Percentiles rank a stretch among this genome's conserved stretches.
These are phyloP conservation scores for Tinamus guttatus DNA, from an alignment of 2,113 vertebrate species.

Conservation along the genomic window DNA sequence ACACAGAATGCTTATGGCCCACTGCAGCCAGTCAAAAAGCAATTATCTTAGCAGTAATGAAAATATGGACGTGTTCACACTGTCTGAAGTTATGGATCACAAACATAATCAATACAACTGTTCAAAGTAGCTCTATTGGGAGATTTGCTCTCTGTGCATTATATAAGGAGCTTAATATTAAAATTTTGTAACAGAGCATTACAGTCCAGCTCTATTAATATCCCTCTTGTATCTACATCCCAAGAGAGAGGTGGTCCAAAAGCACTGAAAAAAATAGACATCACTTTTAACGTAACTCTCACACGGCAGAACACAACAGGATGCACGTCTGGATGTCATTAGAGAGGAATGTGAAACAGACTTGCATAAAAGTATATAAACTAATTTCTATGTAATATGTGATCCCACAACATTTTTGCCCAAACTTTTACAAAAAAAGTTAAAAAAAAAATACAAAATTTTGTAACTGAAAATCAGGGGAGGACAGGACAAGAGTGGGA, in stretches of 20 bases:
- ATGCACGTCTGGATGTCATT: neutral
- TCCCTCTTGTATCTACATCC: neutral
- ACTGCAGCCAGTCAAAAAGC: neutral
- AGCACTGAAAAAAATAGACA: neutral
- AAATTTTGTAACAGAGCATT: neutral
- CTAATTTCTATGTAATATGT: neutral
- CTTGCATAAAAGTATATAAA: neutral
- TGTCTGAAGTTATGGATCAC: neutral
- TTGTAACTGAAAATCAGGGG: neutral
- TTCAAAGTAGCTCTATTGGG: neutral
- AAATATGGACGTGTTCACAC: neutral
- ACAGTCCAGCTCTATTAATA: neutral
- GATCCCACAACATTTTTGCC: neutral
- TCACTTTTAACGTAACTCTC: neutral
- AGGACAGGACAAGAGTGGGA: neutral
- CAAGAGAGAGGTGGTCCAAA: neutral
- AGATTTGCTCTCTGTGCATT: neutral
- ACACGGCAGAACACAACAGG: neutral
- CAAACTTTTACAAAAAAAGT: no score
- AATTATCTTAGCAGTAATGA: constrained; percentile 11
- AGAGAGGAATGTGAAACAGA: neutral
- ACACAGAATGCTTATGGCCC: neutral
- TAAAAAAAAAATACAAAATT: no score
- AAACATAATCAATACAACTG: neutral
- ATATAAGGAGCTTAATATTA: neutral